Evolutionary conservation across 2,113 vertebrate species (phyloP).

Genomic region (Isurus oxyrinchus): DNA sequence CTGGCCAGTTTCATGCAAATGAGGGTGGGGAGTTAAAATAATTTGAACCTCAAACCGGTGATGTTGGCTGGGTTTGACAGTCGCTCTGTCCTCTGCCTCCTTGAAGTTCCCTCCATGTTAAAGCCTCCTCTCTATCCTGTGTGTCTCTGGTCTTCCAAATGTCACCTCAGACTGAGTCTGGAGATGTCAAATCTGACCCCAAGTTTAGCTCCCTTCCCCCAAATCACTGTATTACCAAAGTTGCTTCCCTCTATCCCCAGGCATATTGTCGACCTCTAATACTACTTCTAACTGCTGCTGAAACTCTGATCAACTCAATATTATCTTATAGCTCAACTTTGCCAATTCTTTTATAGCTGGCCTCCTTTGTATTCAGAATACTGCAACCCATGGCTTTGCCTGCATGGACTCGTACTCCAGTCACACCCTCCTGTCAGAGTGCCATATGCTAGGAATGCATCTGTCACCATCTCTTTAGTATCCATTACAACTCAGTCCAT

Average conservation of each 20-base stretch:
- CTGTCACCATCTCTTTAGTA: neutral
- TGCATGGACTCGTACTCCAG: neutral
- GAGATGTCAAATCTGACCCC: neutral
- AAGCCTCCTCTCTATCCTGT: neutral
- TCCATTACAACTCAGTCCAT: neutral
- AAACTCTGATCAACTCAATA: too few relatives aligned
- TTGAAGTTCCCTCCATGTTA: neutral
- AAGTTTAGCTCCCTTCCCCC: neutral
- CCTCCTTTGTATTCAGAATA: neutral
- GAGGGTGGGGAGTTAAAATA: neutral
- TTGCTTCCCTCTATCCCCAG: neutral
- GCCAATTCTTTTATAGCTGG: too few relatives aligned
- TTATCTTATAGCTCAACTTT: too few relatives aligned
- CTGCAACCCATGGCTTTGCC: neutral
- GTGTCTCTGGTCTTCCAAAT: neutral
- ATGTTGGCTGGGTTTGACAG: neutral
- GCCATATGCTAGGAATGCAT: too few relatives aligned
- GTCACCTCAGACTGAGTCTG: neutral
- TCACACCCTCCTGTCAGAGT: neutral
- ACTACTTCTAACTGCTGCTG: neutral
- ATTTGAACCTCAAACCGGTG: neutral
- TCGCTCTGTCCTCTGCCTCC: neutral
- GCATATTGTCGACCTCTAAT: neutral
- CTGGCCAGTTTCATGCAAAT: neutral
- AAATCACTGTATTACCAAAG: neutral